These are phyloP conservation scores for Malurus leucopterus DNA, from an alignment of 2,797 vertebrate species.

Conservation along the genomic window DNA sequence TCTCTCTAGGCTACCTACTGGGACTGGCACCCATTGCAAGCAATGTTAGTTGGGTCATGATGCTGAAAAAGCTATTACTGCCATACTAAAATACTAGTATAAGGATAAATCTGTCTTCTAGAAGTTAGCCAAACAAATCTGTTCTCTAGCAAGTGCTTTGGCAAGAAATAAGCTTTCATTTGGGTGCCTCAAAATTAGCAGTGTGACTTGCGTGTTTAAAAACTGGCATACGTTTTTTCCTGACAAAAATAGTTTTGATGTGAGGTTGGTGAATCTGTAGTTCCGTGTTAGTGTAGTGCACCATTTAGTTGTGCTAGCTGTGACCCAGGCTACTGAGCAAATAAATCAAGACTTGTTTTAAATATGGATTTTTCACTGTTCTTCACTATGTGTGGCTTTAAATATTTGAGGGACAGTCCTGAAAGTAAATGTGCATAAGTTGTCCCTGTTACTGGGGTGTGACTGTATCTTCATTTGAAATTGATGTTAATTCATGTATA, in stretches of 20 bases:
- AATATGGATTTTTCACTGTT: not conserved
- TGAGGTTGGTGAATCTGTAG: not conserved
- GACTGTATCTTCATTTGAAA: not conserved
- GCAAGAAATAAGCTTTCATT: conserved; percentile 43
- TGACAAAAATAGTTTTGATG: not conserved
- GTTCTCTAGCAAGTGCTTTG: conserved; percentile 35
- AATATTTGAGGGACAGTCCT: not conserved
- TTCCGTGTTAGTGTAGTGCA: not conserved
- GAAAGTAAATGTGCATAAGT: not conserved
- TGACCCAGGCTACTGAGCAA: not conserved
- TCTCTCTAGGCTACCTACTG: not conserved
- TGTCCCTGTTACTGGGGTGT: not conserved
- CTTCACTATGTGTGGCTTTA: not conserved
- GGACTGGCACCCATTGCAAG: not conserved
- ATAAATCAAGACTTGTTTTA: not conserved
- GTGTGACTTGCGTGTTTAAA: not conserved
- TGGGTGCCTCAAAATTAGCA: conserved; percentile 30
- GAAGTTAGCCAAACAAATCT: conserved; percentile 57
- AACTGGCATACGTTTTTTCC: not conserved
- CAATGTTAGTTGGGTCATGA: not conserved
- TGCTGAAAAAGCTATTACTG: not conserved
- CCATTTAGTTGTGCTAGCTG: not conserved
- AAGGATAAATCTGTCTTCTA: conserved; percentile 35
- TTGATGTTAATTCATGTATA: not conserved
- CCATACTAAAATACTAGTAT: not conserved